phyloP scores from a whole-genome alignment of 2,113 vertebrate species.

The Desmodus rotundus region DNA sequence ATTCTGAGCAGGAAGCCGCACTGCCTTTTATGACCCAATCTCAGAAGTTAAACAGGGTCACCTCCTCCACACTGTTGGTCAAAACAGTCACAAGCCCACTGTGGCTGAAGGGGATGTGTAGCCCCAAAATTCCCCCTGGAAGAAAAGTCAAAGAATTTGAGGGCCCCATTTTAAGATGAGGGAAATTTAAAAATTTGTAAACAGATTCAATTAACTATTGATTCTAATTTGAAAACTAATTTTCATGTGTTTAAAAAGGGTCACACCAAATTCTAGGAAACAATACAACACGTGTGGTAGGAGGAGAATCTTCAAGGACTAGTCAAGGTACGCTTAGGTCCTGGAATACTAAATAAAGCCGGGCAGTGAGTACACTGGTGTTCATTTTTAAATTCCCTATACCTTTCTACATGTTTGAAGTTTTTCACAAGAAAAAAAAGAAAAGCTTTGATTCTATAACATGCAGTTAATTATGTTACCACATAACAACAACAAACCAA shows the following conservation, averaged over 20 bases:
- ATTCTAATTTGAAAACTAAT: conserved; percentile 3
- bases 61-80: not conserved
- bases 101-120: not conserved
- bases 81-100: not conserved
- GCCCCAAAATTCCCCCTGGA: not conserved
- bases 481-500: not conserved
- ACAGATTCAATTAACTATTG: not conserved
- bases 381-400: not conserved
- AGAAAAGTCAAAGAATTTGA: not conserved
- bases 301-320: not conserved
- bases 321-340: not conserved
- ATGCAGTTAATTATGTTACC: not conserved
- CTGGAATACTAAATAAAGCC: not conserved
- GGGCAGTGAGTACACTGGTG: not conserved
- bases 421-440: not conserved
- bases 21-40: not conserved
- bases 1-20: accelerated
- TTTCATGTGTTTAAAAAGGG: not conserved
- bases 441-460: not conserved
- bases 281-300: not conserved
- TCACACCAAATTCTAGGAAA: not conserved
- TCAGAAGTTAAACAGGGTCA: not conserved
- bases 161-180: not conserved
- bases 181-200: not conserved
- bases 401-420: not conserved